These are phyloP conservation scores for Sebastes minor DNA, from an alignment of 2,797 vertebrate genomes.

Conservation along the genomic window DNA sequence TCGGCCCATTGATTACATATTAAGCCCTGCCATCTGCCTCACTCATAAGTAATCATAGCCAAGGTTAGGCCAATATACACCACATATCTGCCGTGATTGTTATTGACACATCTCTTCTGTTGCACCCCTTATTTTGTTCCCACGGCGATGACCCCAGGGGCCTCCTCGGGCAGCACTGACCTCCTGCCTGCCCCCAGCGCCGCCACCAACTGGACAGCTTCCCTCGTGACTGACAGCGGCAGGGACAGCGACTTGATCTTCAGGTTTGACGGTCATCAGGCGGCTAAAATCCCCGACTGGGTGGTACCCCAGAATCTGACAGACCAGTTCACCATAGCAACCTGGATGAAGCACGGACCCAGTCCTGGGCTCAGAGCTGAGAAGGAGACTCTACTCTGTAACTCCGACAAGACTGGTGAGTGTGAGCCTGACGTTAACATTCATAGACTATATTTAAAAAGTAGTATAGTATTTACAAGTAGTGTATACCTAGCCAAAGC, in stretches of 20 bases:
- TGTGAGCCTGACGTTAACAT: not conserved
- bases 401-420: constrained; percentile 97
- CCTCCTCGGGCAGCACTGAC: constrained; percentile 94
- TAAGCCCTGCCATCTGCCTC: constrained; percentile 66
- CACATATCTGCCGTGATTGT: constrained; percentile 43
- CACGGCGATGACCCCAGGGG: constrained; percentile 80
- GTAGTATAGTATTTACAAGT: not conserved
- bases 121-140: constrained; percentile 34
- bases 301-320: constrained; percentile 96
- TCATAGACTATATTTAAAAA: too few relatives aligned
- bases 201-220: constrained; percentile 92
- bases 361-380: constrained; percentile 93
- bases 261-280: constrained; percentile 94
- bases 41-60: constrained; percentile 70
- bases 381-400: constrained; percentile 97
- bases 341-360: constrained; percentile 98
- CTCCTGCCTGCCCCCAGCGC: constrained; percentile 89
- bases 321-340: constrained; percentile 94
- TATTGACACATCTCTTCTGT: constrained; percentile 65
- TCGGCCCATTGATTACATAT: constrained; percentile 72
- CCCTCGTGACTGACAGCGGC: constrained; percentile 90
- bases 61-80: constrained; percentile 62
- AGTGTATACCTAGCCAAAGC: not conserved
- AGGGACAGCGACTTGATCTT: constrained; percentile 89
- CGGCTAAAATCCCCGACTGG: constrained; percentile 93